These are phyloP conservation scores for Crambe crambe DNA, from an alignment of 37 sponge, comb jelly and placozoan species.

Conservation along the genomic window DNA sequence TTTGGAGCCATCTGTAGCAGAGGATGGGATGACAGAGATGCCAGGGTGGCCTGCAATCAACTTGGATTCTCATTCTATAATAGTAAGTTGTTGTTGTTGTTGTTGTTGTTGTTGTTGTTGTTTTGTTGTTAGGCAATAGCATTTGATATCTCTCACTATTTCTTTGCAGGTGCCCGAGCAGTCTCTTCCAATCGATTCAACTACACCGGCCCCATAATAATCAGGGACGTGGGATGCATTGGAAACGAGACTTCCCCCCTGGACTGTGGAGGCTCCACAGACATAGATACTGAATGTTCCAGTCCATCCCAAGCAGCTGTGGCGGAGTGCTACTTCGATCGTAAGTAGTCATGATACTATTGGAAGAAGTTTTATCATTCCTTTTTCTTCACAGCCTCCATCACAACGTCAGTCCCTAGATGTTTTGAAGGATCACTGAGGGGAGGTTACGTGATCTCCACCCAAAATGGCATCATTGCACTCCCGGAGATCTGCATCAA, in stretches of 20 bases:
- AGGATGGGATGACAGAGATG: background rate
- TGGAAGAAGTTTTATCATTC: too few relatives aligned
- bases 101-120: too few relatives aligned
- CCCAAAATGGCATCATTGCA: background rate
- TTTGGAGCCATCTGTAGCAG: background rate
- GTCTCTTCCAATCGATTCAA: background rate
- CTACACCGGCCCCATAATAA: background rate
- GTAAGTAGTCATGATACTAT: background rate
- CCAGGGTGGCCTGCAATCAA: background rate
- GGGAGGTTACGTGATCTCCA: background rate
- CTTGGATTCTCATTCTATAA: too few relatives aligned
- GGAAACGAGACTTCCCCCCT: background rate
- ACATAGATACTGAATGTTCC: background rate
- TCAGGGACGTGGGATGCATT: background rate
- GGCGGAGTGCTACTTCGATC: background rate
- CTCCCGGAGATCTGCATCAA: constrained; percentile 11
- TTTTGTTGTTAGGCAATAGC: too few relatives aligned
- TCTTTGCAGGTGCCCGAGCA: background rate
- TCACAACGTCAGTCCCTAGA: background rate
- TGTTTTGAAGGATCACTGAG: background rate
- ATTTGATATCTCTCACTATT: too few relatives aligned
- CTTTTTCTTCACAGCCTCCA: too few relatives aligned
- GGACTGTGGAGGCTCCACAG: background rate
- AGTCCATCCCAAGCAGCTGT: background rate
- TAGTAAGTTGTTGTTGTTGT: too few relatives aligned